Evolutionary conservation across 2,113 vertebrate genomes (phyloP).

Genomic region (Passer montanus): DNA sequence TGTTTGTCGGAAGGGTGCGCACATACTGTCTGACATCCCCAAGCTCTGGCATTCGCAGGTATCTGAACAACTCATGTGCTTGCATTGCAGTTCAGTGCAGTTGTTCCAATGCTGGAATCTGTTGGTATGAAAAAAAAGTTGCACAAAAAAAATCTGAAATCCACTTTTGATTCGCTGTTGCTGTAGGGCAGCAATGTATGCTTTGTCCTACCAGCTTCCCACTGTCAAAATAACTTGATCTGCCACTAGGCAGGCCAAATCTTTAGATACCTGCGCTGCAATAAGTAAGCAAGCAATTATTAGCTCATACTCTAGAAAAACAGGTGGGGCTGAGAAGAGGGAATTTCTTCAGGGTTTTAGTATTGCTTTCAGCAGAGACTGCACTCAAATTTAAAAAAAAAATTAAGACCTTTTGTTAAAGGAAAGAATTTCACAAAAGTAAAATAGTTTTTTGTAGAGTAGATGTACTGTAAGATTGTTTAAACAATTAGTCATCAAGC

Average conservation of each 20-base stretch:
- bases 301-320: neutral
- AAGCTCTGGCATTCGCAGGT: constrained; percentile 91
- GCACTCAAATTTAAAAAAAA: neutral
- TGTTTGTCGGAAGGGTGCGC: constrained; percentile 86
- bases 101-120: constrained; percentile 38
- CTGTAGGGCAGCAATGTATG: accelerated
- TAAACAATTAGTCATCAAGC: neutral
- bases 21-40: constrained; percentile 90
- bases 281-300: neutral
- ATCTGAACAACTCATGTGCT: constrained; percentile 88
- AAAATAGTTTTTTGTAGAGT: neutral
- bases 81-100: constrained; percentile 76
- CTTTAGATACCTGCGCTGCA: neutral
- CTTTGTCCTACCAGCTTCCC: neutral
- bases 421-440: neutral
- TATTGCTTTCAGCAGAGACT: neutral
- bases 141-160: neutral
- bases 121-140: constrained; percentile 37
- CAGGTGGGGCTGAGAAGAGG: neutral
- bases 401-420: neutral
- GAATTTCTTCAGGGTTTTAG: neutral
- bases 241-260: neutral
- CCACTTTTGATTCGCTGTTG: neutral
- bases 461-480: neutral
- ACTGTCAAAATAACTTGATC: neutral